These are phyloP conservation scores for Heliopora coerulea DNA, from an alignment of 92 coral and sea anemone genomes.

Conservation along the genomic window DNA sequence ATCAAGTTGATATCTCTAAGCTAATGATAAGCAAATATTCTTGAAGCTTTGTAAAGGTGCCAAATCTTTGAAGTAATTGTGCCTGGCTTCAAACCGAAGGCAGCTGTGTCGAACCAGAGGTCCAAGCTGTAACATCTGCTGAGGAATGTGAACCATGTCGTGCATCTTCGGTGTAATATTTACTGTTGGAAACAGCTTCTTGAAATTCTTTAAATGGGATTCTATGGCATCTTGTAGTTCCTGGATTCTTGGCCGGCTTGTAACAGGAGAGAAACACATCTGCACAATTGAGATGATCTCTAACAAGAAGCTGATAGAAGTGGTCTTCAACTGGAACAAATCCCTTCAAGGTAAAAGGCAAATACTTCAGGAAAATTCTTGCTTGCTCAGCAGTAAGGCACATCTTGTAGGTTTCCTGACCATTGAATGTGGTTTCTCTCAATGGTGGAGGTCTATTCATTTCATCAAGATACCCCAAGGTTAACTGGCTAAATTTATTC, in stretches of 20 bases:
- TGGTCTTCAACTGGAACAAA: slow-evolving; percentile 48
- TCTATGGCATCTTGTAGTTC: slow-evolving; percentile 17
- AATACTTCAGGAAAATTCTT: slow-evolving; percentile 37
- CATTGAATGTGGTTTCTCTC: slow-evolving; percentile 32
- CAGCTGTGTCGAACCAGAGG: slow-evolving; percentile 65
- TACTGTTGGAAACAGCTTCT: slow-evolving; percentile 3
- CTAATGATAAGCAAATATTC: slow-evolving; percentile 62
- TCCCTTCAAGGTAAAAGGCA: slow-evolving; percentile 57
- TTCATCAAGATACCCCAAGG: slow-evolving; percentile 14
- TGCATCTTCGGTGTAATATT: slow-evolving; percentile 68
- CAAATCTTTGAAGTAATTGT: slow-evolving; percentile 59
- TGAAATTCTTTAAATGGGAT: not conserved
- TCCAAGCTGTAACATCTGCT: slow-evolving; percentile 60
- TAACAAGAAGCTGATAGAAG: slow-evolving; percentile 26
- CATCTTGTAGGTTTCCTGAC: slow-evolving; percentile 39
- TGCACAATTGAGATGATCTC: slow-evolving; percentile 26
- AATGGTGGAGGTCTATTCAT: slow-evolving; percentile 17
- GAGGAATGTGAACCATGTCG: slow-evolving; percentile 64
- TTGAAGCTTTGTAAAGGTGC: slow-evolving; percentile 55
- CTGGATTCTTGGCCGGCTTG: not conserved
- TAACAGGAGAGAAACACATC: slow-evolving; percentile 37
- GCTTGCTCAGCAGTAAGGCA: slow-evolving; percentile 43
- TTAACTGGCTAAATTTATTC: slow-evolving; percentile 9
- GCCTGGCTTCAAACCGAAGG: slow-evolving; percentile 73
- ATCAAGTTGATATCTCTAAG: slow-evolving; percentile 57